phyloP scores from a whole-genome alignment of 2,888 invertebrate genomes.

The Heteromurus nitidus region DNA sequence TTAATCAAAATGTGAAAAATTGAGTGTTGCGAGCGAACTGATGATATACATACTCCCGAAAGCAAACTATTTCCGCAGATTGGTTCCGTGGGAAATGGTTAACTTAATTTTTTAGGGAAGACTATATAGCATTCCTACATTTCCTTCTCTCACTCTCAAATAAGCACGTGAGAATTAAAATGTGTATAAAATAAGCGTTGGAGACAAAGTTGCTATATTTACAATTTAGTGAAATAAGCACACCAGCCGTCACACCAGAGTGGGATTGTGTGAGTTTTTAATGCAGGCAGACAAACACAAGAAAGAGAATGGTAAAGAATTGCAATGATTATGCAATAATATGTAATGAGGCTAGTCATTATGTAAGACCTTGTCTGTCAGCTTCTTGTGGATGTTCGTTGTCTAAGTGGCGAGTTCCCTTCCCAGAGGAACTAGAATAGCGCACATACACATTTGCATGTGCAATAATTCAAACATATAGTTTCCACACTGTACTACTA shows the following conservation, averaged over 20 bases:
- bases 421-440: slow-evolving; percentile 57
- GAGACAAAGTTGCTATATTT: slow-evolving; percentile 46
- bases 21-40: no score
- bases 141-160: neutral
- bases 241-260: no score
- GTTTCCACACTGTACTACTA: no score
- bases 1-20: no score
- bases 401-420: slow-evolving; percentile 43
- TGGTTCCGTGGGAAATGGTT: no score
- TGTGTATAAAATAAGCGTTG: slow-evolving; percentile 7
- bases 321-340: slow-evolving; percentile 63
- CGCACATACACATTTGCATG: neutral
- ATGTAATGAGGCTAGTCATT: slow-evolving; percentile 67
- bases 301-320: slow-evolving; percentile 51
- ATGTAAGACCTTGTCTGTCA: slow-evolving; percentile 67
- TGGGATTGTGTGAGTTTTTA: no score
- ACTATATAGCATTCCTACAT: neutral
- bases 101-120: neutral
- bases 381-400: slow-evolving; percentile 41
- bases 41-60: no score
- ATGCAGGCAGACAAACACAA: slow-evolving; percentile 2
- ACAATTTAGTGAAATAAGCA: no score
- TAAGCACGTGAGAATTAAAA: neutral
- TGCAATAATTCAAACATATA: no score
- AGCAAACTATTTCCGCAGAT: no score